Evolutionary conservation across 2,888 invertebrate genomes (phyloP).

Genomic region (Lasioglossum leucozonium): DNA sequence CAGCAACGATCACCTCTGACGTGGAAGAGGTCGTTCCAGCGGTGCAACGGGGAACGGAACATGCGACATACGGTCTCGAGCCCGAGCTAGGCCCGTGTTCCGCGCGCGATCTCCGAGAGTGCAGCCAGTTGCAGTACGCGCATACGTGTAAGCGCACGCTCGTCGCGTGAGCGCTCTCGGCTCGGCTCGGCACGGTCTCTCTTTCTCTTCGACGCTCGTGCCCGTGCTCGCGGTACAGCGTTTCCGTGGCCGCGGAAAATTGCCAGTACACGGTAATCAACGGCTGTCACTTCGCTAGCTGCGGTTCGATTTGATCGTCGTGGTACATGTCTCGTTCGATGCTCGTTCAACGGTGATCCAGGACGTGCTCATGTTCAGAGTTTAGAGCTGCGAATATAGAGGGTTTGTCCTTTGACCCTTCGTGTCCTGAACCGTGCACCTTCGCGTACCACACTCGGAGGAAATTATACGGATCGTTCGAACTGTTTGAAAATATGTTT

Average conservation of each 20-base stretch:
- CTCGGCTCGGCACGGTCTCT: background rate
- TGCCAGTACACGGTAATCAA: constrained; percentile 40
- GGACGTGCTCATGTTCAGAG: background rate
- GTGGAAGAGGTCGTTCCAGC: constrained; percentile 33
- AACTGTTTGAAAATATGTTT: background rate
- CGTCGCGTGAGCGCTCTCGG: constrained; percentile 37
- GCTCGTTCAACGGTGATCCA: constrained; percentile 2
- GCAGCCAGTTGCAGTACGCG: constrained; percentile 70
- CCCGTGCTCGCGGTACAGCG: constrained; percentile 27
- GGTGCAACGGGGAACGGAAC: constrained; percentile 66
- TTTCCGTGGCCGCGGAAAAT: constrained; percentile 52
- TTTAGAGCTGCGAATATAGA: background rate
- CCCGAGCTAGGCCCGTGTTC: constrained; percentile 44
- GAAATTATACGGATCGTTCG: background rate
- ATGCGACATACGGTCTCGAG: constrained; percentile 69
- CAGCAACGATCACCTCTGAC: constrained; percentile 16
- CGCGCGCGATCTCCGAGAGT: constrained; percentile 51
- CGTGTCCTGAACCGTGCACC: background rate
- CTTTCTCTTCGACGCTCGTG: background rate
- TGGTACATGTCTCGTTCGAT: background rate
- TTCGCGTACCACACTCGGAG: background rate
- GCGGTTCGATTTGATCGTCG: constrained; percentile 11
- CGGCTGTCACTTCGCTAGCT: constrained; percentile 16
- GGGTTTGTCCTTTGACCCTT: background rate
- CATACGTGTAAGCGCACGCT: constrained; percentile 72